A percentile compares a stretch with the other conserved stretches of the same genome.
These are phyloP conservation scores for Tragelaphus scriptus DNA, from an alignment of 2,113 vertebrate species.

Conservation along the genomic window DNA sequence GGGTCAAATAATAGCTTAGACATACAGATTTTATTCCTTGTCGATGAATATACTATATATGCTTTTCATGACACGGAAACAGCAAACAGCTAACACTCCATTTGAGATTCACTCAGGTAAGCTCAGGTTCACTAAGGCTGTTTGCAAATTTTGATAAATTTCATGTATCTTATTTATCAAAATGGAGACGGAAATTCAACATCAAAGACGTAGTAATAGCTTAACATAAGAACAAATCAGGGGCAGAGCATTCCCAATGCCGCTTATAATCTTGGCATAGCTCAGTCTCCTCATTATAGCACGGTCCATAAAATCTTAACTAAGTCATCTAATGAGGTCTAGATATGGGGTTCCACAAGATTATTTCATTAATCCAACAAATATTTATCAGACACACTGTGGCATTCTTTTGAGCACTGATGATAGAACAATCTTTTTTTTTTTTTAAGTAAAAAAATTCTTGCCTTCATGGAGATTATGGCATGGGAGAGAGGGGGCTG, in stretches of 20 bases:
- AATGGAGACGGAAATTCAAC: conserved; percentile 11
- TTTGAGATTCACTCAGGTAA: background rate
- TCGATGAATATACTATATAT: background rate
- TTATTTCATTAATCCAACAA: conserved; percentile 29
- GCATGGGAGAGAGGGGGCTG: background rate
- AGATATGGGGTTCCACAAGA: background rate
- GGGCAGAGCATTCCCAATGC: background rate
- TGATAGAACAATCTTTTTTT: background rate
- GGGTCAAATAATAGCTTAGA: background rate
- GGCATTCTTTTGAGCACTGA: background rate
- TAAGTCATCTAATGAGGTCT: background rate
- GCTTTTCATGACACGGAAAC: background rate
- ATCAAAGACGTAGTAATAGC: background rate
- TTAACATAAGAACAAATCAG: background rate
- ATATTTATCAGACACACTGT: background rate
- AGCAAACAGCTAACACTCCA: background rate
- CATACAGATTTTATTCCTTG: background rate
- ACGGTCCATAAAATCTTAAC: background rate
- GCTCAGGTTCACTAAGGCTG: background rate
- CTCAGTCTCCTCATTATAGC: background rate
- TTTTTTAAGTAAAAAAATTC: background rate
- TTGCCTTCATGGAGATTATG: background rate
- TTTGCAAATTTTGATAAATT: background rate
- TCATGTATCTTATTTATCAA: background rate
- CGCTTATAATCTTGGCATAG: background rate